Conservation (phyloP, 2,113 vertebrate genomes). For the Anser brachyrhynchus region DNA sequence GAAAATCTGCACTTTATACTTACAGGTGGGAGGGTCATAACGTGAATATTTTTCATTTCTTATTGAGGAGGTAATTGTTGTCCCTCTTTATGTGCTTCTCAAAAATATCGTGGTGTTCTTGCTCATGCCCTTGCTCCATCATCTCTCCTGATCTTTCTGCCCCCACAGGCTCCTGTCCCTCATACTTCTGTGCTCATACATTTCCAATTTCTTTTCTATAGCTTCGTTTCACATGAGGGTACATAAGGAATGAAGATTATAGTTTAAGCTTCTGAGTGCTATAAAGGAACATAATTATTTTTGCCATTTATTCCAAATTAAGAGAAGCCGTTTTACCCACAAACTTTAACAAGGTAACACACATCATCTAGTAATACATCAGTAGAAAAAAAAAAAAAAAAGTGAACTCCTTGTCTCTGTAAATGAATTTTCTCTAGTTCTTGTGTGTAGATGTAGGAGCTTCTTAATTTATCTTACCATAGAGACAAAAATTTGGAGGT, state of each 20-base stretch:
- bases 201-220: neutral
- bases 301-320: neutral
- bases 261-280: neutral
- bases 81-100: neutral
- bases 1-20: neutral
- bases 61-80: rapidly evolving
- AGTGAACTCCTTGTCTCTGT: neutral
- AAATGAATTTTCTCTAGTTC: neutral
- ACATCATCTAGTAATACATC: neutral
- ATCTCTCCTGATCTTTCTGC: neutral
- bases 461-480: neutral
- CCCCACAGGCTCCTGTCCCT: neutral
- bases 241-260: neutral
- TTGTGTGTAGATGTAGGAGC: neutral
- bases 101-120: rapidly evolving
- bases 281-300: neutral
- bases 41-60: neutral
- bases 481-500: neutral
- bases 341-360: neutral
- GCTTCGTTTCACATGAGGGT: neutral
- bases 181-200: neutral
- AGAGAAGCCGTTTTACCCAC: neutral
- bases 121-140: neutral
- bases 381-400: neutral
- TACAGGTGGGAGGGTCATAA: neutral